Conservation (phyloP, 2,888 invertebrate species). For the Drosophila neotestacea region DNA sequence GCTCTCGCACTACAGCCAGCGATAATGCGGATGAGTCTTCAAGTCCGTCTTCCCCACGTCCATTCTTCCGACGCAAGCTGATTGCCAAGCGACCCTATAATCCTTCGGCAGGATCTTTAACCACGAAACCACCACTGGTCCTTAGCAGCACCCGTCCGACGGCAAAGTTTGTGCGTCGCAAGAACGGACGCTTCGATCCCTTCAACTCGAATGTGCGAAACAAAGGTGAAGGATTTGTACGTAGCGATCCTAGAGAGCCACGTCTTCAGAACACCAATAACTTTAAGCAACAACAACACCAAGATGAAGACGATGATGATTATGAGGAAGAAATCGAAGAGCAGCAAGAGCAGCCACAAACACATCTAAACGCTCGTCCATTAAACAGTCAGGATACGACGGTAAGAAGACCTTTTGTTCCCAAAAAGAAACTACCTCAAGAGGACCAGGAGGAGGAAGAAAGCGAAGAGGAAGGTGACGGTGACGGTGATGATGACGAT, state of each 20-base stretch:
- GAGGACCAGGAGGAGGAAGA: conserved; percentile 39
- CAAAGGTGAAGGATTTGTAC: conserved; percentile 68
- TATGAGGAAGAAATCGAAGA: conserved; percentile 39
- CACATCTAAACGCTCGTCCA: conserved; percentile 35
- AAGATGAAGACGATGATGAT: conserved; percentile 16
- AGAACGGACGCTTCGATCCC: conserved; percentile 73
- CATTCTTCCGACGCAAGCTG: conserved; percentile 74
- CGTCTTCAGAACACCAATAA: conserved; percentile 67
- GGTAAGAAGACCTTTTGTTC: conserved; percentile 52
- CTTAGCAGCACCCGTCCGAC: conserved; percentile 59
- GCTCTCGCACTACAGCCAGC: not conserved
- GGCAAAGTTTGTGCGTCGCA: conserved; percentile 71
- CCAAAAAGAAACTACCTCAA: conserved; percentile 33
- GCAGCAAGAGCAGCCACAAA: conserved; percentile 52
- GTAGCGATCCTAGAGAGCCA: conserved; percentile 63
- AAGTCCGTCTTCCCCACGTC: conserved; percentile 37
- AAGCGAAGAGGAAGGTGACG: conserved; percentile 44
- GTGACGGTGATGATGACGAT: conserved; percentile 26
- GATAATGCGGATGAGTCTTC: conserved; percentile 9
- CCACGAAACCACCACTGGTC: conserved; percentile 39
- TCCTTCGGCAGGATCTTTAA: conserved; percentile 41
- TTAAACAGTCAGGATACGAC: conserved; percentile 29
- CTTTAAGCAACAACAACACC: conserved; percentile 59
- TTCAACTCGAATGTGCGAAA: conserved; percentile 69
- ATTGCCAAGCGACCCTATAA: conserved; percentile 79